Percentiles rank a stretch among this genome's conserved stretches.
These are phyloP conservation scores for Keiferia lycopersicella DNA, from an alignment of 2,888 invertebrate genomes.

Conservation along the genomic window DNA sequence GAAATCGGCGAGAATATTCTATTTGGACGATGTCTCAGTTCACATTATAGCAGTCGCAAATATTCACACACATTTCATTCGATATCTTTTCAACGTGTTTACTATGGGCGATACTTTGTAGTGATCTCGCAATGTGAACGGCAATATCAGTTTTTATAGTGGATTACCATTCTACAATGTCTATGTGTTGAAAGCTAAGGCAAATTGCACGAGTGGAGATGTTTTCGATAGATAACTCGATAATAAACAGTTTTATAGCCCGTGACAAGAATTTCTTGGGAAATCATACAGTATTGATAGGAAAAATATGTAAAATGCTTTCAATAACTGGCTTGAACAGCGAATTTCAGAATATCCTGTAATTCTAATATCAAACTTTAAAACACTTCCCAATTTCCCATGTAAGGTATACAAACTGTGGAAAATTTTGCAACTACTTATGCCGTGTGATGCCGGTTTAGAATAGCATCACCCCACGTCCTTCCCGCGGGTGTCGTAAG, in stretches of 20 bases:
- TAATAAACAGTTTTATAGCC: conserved; percentile 10
- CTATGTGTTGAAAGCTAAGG: conserved; percentile 18
- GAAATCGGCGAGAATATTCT: neutral
- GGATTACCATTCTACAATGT: conserved; percentile 15
- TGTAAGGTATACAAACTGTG: too few relatives aligned
- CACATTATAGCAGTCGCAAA: neutral
- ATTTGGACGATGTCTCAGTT: neutral
- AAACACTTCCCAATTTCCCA: too few relatives aligned
- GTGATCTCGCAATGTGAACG: neutral
- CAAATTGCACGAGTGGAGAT: conserved; percentile 9
- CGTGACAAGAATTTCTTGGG: conserved; percentile 13
- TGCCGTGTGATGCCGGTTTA: too few relatives aligned
- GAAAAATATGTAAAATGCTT: neutral
- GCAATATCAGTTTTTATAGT: conserved; percentile 17
- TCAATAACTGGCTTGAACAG: neutral
- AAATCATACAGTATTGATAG: neutral
- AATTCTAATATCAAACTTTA: neutral
- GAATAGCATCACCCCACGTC: too few relatives aligned
- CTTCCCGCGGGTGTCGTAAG: too few relatives aligned
- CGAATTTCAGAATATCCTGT: neutral
- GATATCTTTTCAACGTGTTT: conserved; percentile 1
- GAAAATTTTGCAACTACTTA: too few relatives aligned
- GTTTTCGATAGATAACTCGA: conserved; percentile 3
- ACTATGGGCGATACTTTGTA: neutral
- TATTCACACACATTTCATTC: neutral